phyloP scores from a whole-genome alignment of 2,888 invertebrate species.

The Drosophila paramelanica region DNA sequence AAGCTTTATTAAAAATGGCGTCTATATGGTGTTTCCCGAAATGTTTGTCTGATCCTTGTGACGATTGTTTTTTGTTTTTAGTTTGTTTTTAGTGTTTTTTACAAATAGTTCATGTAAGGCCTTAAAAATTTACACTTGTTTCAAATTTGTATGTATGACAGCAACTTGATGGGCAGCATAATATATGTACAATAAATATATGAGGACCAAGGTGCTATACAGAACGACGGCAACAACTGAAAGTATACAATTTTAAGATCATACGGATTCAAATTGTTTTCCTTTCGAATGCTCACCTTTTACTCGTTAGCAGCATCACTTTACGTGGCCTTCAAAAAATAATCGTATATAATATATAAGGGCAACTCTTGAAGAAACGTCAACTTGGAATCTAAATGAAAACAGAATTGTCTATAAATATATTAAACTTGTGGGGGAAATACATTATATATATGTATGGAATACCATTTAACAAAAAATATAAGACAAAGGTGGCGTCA shows the following conservation, averaged over 20 bases:
- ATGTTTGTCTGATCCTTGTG: slow-evolving; percentile 9
- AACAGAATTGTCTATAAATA: background rate
- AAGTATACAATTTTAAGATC: slow-evolving; percentile 14
- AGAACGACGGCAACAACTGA: slow-evolving; percentile 67
- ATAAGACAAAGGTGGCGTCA: slow-evolving; percentile 19
- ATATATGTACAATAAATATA: slow-evolving; percentile 48
- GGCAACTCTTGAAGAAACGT: slow-evolving; percentile 50
- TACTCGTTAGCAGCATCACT: slow-evolving; percentile 42
- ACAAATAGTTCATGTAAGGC: slow-evolving; percentile 55
- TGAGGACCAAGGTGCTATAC: slow-evolving; percentile 52
- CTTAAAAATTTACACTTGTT: slow-evolving; percentile 68
- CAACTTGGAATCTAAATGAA: slow-evolving; percentile 48
- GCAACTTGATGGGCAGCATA: slow-evolving; percentile 65
- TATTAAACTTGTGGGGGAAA: background rate
- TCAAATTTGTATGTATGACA: slow-evolving; percentile 66
- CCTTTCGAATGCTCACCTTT: slow-evolving; percentile 32
- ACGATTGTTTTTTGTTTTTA: slow-evolving; percentile 4
- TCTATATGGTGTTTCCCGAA: slow-evolving; percentile 28
- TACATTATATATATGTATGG: background rate
- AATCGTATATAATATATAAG: slow-evolving; percentile 25
- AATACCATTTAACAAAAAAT: background rate
- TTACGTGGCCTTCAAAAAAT: slow-evolving; percentile 25
- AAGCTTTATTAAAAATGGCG: slow-evolving; percentile 58
- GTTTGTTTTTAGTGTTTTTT: slow-evolving; percentile 49
- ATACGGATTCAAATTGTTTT: no score